phyloP scores from a whole-genome alignment of 1,140 invertebrate genomes.

The Liolophura sinensis region DNA sequence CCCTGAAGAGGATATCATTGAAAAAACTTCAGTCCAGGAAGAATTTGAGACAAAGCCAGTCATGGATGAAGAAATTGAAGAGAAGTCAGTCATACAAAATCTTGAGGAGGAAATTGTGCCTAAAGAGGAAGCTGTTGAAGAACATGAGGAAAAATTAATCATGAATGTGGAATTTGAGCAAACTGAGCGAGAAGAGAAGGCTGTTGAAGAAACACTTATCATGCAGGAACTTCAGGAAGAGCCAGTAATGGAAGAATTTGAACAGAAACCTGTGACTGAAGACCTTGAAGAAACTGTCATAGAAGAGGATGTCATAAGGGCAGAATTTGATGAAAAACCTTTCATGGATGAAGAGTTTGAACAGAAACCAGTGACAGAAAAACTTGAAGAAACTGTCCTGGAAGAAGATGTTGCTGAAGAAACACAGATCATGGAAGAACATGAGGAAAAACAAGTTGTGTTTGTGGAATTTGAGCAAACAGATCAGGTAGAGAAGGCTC shows the following conservation, averaged over 20 bases:
- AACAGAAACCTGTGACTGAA: too few relatives aligned
- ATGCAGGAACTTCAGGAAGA: slow-evolving; percentile 24
- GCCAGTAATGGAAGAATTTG: background rate
- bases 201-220: slow-evolving; percentile 30
- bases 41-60: background rate
- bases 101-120: too few relatives aligned
- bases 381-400: background rate
- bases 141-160: too few relatives aligned
- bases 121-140: too few relatives aligned
- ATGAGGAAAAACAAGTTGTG: slow-evolving; percentile 1
- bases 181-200: too few relatives aligned
- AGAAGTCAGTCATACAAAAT: too few relatives aligned
- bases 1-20: background rate
- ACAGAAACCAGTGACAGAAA: background rate
- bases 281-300: too few relatives aligned
- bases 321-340: too few relatives aligned
- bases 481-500: too few relatives aligned
- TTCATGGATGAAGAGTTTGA: background rate
- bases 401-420: background rate
- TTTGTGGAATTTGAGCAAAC: background rate
- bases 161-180: too few relatives aligned
- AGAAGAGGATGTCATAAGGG: too few relatives aligned
- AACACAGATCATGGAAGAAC: too few relatives aligned
- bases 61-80: background rate
- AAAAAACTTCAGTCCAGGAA: background rate